These are phyloP conservation scores for Pholis gunnellus DNA, from an alignment of 2,113 vertebrate genomes.

Conservation along the genomic window DNA sequence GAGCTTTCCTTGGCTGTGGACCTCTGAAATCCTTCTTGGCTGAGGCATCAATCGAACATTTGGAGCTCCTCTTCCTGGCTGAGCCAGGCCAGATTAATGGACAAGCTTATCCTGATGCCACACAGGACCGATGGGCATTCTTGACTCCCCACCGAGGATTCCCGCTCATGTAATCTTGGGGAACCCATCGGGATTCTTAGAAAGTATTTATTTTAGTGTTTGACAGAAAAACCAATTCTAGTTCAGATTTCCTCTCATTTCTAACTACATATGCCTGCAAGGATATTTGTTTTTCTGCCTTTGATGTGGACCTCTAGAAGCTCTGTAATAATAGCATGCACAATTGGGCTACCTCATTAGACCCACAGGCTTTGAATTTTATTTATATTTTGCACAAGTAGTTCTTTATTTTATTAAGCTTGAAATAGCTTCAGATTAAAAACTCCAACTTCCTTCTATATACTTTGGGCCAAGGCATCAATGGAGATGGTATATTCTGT, in stretches of 20 bases:
- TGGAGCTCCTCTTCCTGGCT: conserved; percentile 54
- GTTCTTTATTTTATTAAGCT: conserved; percentile 6
- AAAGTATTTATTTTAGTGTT: conserved; percentile 39
- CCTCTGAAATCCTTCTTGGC: conserved; percentile 62
- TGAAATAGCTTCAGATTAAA: conserved; percentile 35
- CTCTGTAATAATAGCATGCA: conserved; percentile 32
- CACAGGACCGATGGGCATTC: conserved; percentile 47
- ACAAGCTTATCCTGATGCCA: conserved; percentile 62
- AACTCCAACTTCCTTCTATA: not conserved
- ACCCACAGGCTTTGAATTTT: conserved; percentile 31
- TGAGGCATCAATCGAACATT: conserved; percentile 57
- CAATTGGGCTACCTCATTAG: conserved; percentile 34
- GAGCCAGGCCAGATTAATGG: conserved; percentile 64
- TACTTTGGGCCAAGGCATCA: conserved; percentile 2
- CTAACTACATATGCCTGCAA: not conserved
- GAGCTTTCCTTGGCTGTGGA: conserved; percentile 45
- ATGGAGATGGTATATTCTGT: not conserved
- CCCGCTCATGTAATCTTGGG: conserved; percentile 51
- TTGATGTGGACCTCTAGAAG: conserved; percentile 48
- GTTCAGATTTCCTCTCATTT: conserved; percentile 15
- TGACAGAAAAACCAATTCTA: conserved; percentile 16
- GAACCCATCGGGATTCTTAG: conserved; percentile 47
- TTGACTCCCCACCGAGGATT: conserved; percentile 44
- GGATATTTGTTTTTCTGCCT: conserved; percentile 40
- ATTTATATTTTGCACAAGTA: conserved; percentile 32